Percentiles rank a stretch among this genome's conserved stretches.
phyloP scores from a whole-genome alignment of 2,797 vertebrate species.

The Cryptoblepharus egeriae region DNA sequence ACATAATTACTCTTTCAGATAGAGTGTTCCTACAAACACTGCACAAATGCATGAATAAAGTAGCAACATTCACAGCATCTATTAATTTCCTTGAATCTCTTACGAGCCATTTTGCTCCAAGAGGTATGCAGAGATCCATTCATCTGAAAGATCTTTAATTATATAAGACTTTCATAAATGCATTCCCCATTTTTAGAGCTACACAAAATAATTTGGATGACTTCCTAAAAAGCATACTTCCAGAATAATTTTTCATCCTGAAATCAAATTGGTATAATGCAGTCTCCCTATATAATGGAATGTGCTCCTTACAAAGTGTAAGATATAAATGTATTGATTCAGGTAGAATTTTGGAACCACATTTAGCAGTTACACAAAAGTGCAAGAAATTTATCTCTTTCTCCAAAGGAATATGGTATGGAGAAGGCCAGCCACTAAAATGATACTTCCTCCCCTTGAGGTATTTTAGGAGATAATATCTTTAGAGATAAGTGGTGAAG shows the following conservation, averaged over 20 bases:
- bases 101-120: conserved; percentile 6
- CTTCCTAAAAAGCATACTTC: conserved; percentile 41
- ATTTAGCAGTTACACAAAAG: conserved; percentile 35
- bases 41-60: conserved; percentile 26
- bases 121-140: conserved; percentile 20
- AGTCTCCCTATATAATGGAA: conserved; percentile 49
- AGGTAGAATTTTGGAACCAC: conserved; percentile 61
- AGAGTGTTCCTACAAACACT: conserved; percentile 38
- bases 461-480: conserved; percentile 35
- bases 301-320: conserved; percentile 49
- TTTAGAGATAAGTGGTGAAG: conserved; percentile 46
- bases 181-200: conserved; percentile 31
- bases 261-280: conserved; percentile 57
- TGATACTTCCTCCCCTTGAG: conserved; percentile 28
- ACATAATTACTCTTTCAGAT: conserved; percentile 35
- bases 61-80: conserved; percentile 33
- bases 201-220: conserved; percentile 35
- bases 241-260: conserved; percentile 49
- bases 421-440: conserved; percentile 40
- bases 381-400: conserved; percentile 23
- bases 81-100: conserved; percentile 34
- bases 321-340: conserved; percentile 41
- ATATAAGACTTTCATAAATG: conserved; percentile 13
- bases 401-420: conserved; percentile 26
- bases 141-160: conserved; percentile 43